These are phyloP conservation scores for Philopedon plagiatum DNA, from an alignment of 2,888 invertebrate genomes.

Conservation along the genomic window DNA sequence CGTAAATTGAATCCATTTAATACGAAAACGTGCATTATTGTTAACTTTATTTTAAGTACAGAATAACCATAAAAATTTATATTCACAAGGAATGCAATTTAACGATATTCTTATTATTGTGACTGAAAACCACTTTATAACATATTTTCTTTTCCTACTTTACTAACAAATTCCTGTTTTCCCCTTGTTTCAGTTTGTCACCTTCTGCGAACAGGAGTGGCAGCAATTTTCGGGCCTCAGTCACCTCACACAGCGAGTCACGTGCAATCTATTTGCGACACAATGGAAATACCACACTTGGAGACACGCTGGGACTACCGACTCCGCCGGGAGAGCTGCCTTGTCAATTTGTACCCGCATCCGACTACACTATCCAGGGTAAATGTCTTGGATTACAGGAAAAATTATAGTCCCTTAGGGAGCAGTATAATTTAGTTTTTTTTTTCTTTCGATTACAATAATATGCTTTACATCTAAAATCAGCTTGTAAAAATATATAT, in stretches of 20 bases:
- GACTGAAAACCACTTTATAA: neutral
- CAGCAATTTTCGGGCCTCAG: constrained; percentile 95
- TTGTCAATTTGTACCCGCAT: constrained; percentile 95
- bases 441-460: too few relatives aligned
- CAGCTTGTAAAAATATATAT: too few relatives aligned
- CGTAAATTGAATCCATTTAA: too few relatives aligned
- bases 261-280: constrained; percentile 96
- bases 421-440: too few relatives aligned
- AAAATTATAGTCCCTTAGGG: neutral
- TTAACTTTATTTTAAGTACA: too few relatives aligned
- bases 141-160: neutral
- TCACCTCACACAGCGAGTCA: constrained; percentile 92
- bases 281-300: constrained; percentile 95
- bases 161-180: neutral
- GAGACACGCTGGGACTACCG: constrained; percentile 96
- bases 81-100: neutral
- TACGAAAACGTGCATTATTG: too few relatives aligned
- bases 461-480: too few relatives aligned
- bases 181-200: constrained; percentile 82
- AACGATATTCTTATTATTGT: neutral
- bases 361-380: constrained; percentile 89
- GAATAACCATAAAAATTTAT: too few relatives aligned
- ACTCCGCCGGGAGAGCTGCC: constrained; percentile 87
- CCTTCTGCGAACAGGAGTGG: constrained; percentile 88
- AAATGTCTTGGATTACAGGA: constrained; percentile 58